A percentile compares a stretch with the other conserved stretches of the same genome.
Evolutionary conservation across 1,140 invertebrate genomes (phyloP).

Genomic region (Pteromalus puparum): DNA sequence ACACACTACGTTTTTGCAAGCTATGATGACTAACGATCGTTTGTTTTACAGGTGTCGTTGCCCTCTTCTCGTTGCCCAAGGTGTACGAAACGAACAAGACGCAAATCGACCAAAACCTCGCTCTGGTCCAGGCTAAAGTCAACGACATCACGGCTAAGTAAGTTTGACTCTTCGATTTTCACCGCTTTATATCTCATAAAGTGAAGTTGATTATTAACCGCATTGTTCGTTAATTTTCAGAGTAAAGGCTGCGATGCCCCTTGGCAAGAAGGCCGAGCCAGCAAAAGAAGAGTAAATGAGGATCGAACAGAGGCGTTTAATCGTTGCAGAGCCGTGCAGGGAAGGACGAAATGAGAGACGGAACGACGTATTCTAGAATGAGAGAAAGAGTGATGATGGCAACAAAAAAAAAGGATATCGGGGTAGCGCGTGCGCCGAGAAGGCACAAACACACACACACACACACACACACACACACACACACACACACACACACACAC

Average conservation of each 20-base stretch:
- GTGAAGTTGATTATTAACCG: background rate
- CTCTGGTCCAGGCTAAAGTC: slow-evolving; percentile 90
- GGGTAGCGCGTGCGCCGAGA: slow-evolving; percentile 36
- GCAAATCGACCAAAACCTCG: slow-evolving; percentile 95
- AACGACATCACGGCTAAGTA: slow-evolving; percentile 92
- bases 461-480: background rate
- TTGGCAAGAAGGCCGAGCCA: slow-evolving; percentile 90
- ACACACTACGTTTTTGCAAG: background rate
- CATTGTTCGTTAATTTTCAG: slow-evolving; percentile 77
- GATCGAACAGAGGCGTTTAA: slow-evolving; percentile 15
- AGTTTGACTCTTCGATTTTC: slow-evolving; percentile 64
- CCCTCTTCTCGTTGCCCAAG: slow-evolving; percentile 96
- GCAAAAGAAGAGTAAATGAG: slow-evolving; percentile 87
- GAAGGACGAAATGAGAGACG: slow-evolving; percentile 26
- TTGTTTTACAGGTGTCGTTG: slow-evolving; percentile 87
- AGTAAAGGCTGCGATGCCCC: slow-evolving; percentile 91
- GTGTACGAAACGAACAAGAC: slow-evolving; percentile 98
- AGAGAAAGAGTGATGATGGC: slow-evolving; percentile 34
- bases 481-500: background rate
- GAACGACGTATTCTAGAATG: slow-evolving; percentile 33
- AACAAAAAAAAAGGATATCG: slow-evolving; percentile 47
- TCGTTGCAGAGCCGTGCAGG: slow-evolving; percentile 42
- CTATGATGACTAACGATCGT: background rate
- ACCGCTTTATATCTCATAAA: background rate
- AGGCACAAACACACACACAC: slow-evolving; percentile 8